A percentile compares a stretch with the other conserved stretches of the same genome.
Evolutionary conservation across 2,113 vertebrate species (phyloP).

Genomic region (Gobio gobio): DNA sequence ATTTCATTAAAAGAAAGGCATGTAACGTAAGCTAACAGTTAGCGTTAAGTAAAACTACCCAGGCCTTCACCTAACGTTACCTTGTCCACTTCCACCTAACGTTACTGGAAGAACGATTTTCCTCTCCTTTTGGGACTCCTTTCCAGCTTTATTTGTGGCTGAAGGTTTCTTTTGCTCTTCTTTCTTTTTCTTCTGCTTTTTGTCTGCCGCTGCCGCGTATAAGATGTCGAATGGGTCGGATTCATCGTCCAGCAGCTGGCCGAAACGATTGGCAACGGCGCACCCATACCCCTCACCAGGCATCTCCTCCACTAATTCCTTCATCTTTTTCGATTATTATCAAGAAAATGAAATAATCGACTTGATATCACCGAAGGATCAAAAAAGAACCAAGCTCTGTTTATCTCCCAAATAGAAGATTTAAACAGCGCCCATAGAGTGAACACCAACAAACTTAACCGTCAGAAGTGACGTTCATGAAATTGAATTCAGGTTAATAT

Average conservation of each 20-base stretch:
- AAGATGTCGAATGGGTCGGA: constrained; percentile 88
- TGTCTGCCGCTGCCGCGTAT: constrained; percentile 69
- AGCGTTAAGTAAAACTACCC: background rate
- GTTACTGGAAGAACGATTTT: constrained; percentile 56
- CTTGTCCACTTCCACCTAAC: background rate
- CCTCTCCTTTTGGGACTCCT: constrained; percentile 81
- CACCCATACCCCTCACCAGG: constrained; percentile 82
- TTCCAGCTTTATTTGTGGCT: constrained; percentile 63
- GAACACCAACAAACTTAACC: background rate
- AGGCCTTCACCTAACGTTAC: background rate
- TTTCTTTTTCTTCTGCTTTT: constrained; percentile 73
- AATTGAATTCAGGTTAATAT: constrained; percentile 46
- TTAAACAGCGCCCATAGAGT: background rate
- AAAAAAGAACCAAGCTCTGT: background rate
- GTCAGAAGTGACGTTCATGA: background rate
- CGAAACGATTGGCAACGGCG: constrained; percentile 85
- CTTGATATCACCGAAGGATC: background rate
- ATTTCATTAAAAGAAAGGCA: background rate
- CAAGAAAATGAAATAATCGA: background rate
- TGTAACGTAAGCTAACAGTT: background rate
- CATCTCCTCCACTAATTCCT: constrained; percentile 70
- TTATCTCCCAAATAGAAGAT: background rate
- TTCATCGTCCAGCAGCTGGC: constrained; percentile 86
- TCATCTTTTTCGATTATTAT: constrained; percentile 61
- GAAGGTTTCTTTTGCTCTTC: constrained; percentile 68